Percentiles rank a stretch among this genome's conserved stretches.
phyloP scores from a whole-genome alignment of 2,113 vertebrate species.

The Sinocyclocheilus anophthalmus region DNA sequence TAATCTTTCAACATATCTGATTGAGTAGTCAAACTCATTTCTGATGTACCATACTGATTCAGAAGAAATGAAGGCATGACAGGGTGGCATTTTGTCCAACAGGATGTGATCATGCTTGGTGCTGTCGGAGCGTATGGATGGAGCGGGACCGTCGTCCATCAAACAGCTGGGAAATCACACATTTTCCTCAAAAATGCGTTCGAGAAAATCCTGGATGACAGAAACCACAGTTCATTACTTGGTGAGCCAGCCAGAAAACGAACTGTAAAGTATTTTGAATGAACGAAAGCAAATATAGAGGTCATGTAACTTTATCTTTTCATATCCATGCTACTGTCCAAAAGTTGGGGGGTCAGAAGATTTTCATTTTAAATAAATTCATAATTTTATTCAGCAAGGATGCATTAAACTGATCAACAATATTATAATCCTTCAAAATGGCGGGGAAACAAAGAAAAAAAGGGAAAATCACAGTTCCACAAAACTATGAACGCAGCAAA shows the following conservation, averaged over 20 bases:
- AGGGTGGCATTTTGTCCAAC: neutral
- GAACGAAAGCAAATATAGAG: neutral
- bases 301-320: neutral
- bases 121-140: conserved; percentile 84
- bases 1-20: neutral
- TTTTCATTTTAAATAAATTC: neutral
- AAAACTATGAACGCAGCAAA: neutral
- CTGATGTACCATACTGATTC: neutral
- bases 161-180: conserved; percentile 61
- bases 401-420: neutral
- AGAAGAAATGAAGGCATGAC: neutral
- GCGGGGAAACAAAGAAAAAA: neutral
- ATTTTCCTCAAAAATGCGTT: conserved; percentile 80
- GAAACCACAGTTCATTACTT: conserved; percentile 83
- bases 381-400: neutral
- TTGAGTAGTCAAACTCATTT: neutral
- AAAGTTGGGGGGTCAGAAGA: neutral
- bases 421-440: neutral
- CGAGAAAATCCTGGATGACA: conserved; percentile 79
- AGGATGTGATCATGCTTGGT: conserved; percentile 54
- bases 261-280: neutral
- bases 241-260: conserved; percentile 69
- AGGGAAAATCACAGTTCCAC: neutral
- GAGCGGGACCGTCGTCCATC: conserved; percentile 82
- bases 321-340: neutral